These are phyloP conservation scores for Cirrhinus molitorella DNA, from an alignment of 2,797 vertebrate species.

Conservation along the genomic window DNA sequence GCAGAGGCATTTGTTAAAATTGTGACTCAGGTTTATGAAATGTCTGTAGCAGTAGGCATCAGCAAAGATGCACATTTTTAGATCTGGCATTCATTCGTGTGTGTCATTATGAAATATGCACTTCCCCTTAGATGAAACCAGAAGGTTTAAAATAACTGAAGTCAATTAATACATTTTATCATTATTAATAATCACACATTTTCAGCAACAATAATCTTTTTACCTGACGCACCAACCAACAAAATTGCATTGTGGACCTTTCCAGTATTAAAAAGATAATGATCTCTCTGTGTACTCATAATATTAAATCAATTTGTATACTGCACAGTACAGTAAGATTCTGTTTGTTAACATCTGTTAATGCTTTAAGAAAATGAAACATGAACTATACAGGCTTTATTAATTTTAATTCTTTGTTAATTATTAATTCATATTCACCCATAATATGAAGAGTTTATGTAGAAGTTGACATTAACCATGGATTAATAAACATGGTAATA, in stretches of 20 bases:
- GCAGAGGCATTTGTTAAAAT: neutral
- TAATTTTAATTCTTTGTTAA: neutral
- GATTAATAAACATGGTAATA: neutral
- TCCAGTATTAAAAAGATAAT: conserved; percentile 55
- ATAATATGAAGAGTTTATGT: neutral
- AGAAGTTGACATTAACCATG: neutral
- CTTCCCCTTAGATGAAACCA: neutral
- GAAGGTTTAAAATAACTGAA: neutral
- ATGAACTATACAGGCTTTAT: neutral
- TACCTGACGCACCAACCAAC: conserved; percentile 27
- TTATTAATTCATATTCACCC: no score
- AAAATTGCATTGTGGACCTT: conserved; percentile 48
- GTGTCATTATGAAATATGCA: conserved; percentile 16
- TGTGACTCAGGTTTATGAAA: neutral
- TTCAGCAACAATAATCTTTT: conserved; percentile 54
- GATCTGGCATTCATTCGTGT: conserved; percentile 8
- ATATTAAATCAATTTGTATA: neutral
- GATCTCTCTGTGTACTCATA: conserved; percentile 29
- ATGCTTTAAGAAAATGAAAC: neutral
- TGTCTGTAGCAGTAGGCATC: neutral
- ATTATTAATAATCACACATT: neutral
- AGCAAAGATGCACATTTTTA: neutral
- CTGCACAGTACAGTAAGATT: neutral
- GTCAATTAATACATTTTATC: neutral
- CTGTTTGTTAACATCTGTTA: neutral